Evolutionary conservation across 64 coral and sea anemone species (phyloP).

Genomic region (Platygyra sinensis): DNA sequence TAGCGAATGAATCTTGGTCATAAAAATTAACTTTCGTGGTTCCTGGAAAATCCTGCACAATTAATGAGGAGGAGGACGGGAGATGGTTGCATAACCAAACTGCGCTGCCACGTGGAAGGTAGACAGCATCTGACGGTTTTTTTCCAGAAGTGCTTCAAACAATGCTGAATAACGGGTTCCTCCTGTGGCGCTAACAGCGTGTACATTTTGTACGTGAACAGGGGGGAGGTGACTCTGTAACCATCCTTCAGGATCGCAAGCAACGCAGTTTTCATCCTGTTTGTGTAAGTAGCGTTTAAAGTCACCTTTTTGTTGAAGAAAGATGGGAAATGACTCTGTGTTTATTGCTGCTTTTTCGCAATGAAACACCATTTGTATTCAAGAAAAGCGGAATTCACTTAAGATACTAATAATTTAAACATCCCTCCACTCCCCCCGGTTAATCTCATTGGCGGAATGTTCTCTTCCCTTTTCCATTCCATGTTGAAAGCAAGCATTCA

Average conservation of each 20-base stretch:
- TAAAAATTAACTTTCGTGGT: background rate
- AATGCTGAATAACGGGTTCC: background rate
- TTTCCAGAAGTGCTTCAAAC: background rate
- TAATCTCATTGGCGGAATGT: background rate
- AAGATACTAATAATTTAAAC: background rate
- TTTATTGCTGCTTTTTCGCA: too few relatives aligned
- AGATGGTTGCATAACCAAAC: background rate
- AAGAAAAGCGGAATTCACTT: background rate
- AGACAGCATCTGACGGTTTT: background rate
- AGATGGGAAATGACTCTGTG: too few relatives aligned
- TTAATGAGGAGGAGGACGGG: background rate
- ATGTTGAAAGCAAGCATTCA: constrained; percentile 7
- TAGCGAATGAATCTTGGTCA: background rate
- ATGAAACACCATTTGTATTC: too few relatives aligned
- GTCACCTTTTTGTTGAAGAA: background rate
- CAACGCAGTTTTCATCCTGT: background rate
- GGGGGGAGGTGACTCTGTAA: background rate
- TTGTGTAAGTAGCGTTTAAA: background rate
- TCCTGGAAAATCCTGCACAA: background rate
- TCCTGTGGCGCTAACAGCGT: background rate
- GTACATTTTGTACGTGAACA: too few relatives aligned
- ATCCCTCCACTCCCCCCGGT: background rate
- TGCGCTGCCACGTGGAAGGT: background rate
- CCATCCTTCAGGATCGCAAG: background rate
- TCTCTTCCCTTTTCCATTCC: background rate